Conservation (phyloP, 2,888 invertebrate genomes). For the Drepana falcataria region DNA sequence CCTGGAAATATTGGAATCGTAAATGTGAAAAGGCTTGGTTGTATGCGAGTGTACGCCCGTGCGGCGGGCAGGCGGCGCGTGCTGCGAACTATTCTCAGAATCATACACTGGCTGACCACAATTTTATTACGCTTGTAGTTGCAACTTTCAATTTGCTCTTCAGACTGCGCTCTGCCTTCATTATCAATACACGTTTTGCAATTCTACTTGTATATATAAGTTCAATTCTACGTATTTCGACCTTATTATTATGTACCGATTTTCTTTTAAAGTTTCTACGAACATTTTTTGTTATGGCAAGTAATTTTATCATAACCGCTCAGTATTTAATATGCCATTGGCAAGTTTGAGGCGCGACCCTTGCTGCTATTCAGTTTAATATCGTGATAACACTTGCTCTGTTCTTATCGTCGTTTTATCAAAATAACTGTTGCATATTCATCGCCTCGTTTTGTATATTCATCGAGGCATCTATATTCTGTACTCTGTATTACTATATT, state of each 20-base stretch:
- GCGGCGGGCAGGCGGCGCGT: conserved; percentile 44
- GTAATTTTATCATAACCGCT: too few relatives aligned
- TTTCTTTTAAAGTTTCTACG: too few relatives aligned
- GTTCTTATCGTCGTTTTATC: conserved; percentile 1
- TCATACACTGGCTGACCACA: conserved; percentile 42
- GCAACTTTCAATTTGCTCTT: conserved; percentile 12
- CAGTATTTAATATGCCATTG: too few relatives aligned
- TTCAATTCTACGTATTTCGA: background rate
- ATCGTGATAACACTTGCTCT: background rate
- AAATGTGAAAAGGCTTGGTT: conserved; percentile 56
- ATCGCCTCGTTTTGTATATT: conserved; percentile 1
- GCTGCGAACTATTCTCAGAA: conserved; percentile 64
- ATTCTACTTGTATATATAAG: background rate
- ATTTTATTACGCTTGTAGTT: conserved; percentile 30
- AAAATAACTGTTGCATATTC: conserved; percentile 1
- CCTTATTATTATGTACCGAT: background rate
- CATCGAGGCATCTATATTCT: background rate
- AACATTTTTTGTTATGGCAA: too few relatives aligned
- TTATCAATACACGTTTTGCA: background rate
- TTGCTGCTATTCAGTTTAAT: background rate
- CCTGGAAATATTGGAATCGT: conserved; percentile 60
- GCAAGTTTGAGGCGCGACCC: too few relatives aligned
- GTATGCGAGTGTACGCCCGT: conserved; percentile 23
- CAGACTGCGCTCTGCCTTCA: conserved; percentile 4
- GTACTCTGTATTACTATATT: background rate